Percentiles rank a stretch among this genome's conserved stretches.
Evolutionary conservation across 2,797 vertebrate genomes (phyloP).

Genomic region (Otolemur crassicaudatus): DNA sequence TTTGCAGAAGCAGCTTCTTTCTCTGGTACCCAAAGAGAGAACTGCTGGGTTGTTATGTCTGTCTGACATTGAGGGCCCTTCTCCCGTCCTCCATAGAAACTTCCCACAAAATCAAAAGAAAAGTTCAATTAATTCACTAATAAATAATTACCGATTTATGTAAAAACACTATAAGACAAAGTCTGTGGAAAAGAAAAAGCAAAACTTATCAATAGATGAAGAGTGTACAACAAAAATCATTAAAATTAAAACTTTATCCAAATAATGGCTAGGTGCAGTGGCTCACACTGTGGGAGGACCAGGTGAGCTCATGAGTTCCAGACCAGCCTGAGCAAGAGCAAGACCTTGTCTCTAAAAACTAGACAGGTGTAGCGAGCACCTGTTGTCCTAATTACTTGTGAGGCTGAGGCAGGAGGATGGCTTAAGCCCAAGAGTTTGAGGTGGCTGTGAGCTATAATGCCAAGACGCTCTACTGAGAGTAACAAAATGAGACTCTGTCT

Average conservation of each 20-base stretch:
- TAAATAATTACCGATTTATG: background rate
- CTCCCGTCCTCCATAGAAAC: background rate
- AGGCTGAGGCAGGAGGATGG: too few species aligned
- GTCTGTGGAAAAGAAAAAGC: background rate
- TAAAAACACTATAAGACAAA: background rate
- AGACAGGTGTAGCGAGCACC: too few species aligned
- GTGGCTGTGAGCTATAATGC: too few species aligned
- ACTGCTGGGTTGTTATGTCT: background rate
- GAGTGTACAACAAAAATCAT: background rate
- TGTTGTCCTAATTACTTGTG: too few species aligned
- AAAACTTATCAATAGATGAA: background rate
- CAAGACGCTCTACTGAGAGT: too few species aligned
- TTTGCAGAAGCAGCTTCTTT: background rate
- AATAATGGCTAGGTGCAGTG: background rate
- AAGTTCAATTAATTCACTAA: background rate
- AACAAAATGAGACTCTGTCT: too few species aligned
- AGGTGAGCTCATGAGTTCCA: too few species aligned
- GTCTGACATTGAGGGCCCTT: background rate
- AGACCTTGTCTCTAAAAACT: too few species aligned
- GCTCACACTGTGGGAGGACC: too few species aligned
- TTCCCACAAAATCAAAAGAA: background rate
- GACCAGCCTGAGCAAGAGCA: too few species aligned
- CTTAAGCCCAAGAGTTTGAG: too few species aligned
- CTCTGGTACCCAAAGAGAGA: background rate
- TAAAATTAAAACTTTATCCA: background rate